phyloP scores from a whole-genome alignment of 1,140 invertebrate genomes.

The Heliothis subflexa region DNA sequence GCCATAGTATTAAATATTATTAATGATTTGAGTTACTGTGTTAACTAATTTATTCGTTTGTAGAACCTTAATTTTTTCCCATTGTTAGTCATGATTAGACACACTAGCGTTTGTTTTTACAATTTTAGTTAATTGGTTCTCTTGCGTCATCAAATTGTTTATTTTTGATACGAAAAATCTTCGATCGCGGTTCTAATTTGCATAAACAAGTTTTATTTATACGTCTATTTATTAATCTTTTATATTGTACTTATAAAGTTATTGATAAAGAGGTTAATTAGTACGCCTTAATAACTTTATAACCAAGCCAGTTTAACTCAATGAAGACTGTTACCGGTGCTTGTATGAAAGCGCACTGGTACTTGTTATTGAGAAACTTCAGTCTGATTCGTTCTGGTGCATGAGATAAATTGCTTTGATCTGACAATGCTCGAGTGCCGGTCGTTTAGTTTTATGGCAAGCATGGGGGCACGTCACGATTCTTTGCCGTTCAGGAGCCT shows the following conservation, averaged over 20 bases:
- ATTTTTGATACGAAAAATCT: not conserved
- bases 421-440: not conserved
- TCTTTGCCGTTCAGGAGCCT: not conserved
- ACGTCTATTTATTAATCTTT: no score
- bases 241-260: no score
- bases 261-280: no score
- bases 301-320: not conserved
- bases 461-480: conserved; percentile 11
- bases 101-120: not conserved
- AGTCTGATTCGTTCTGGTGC: conserved; percentile 6
- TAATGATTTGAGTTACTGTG: no score
- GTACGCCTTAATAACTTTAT: not conserved
- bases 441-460: conserved; percentile 29
- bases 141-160: not conserved
- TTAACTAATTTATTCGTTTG: not conserved
- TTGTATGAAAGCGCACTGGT: not conserved
- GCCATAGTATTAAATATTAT: no score
- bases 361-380: not conserved
- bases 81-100: not conserved
- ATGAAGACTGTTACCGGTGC: not conserved
- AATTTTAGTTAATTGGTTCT: not conserved
- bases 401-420: conserved; percentile 26
- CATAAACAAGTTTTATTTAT: not conserved
- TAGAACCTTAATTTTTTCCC: not conserved
- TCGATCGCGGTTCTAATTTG: not conserved